Evolutionary conservation across 2,888 invertebrate species (phyloP).

Genomic region (Phortica okadai): DNA sequence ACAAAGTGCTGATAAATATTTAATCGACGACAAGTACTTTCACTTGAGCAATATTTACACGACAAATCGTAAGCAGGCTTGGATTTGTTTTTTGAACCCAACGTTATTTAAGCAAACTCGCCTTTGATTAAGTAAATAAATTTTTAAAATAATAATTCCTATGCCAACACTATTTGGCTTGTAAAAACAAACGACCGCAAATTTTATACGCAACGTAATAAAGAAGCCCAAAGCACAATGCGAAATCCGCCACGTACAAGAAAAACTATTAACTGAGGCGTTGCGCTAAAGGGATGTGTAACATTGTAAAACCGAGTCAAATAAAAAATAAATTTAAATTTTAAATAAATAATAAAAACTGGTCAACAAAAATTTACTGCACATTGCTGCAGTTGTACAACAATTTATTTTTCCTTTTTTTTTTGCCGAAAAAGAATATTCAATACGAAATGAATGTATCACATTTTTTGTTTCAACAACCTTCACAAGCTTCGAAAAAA

Average conservation of each 20-base stretch:
- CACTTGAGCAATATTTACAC: neutral
- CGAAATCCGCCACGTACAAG: neutral
- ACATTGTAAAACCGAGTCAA: slow-evolving; percentile 11
- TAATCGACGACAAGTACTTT: slow-evolving; percentile 2
- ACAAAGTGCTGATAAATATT: slow-evolving; percentile 28
- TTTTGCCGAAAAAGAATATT: neutral
- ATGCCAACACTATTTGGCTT: too few relatives aligned
- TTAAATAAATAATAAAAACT: slow-evolving; percentile 21
- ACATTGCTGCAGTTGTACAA: slow-evolving; percentile 3
- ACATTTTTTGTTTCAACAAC: neutral
- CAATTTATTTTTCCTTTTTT: neutral
- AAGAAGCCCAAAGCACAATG: too few relatives aligned
- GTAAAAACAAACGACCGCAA: neutral
- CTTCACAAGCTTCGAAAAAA: neutral
- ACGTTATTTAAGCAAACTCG: neutral
- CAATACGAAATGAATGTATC: neutral
- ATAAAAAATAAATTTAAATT: slow-evolving; percentile 27
- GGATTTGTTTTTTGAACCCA: neutral
- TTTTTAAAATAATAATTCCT: neutral
- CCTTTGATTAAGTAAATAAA: neutral
- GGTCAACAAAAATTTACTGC: slow-evolving; percentile 20
- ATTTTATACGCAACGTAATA: too few relatives aligned
- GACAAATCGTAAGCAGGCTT: neutral
- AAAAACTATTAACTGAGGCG: slow-evolving; percentile 18
- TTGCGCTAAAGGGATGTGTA: neutral